Evolutionary conservation across 1,140 invertebrate species (phyloP), one percentile per base, ranked within the genome.

Genomic region (Lordiphosa mommai): DNA sequence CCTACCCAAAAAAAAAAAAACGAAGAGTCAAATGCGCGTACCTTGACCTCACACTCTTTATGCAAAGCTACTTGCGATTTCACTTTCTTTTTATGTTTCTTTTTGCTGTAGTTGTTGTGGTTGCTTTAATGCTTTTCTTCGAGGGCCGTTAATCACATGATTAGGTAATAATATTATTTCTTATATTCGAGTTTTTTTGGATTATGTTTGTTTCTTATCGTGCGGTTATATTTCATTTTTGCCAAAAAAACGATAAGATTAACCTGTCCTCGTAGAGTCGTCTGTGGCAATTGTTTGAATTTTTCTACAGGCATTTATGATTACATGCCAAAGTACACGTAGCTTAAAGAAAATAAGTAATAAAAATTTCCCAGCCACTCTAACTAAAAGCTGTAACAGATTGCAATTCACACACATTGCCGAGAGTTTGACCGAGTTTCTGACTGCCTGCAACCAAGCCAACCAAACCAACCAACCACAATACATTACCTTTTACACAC

Each of bases 91-190:
- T 71, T 49, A 17, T 57, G 59, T 13, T 29, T 43, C 20, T 43
- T 27, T 12, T 43, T 27, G 7, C 23, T 12, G 8, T 27, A 7
- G 17, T 6, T 10, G 20, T 29, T 38, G 9, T 38, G 16, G 2
- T 38, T 17, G 33, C 13, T 36, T 36, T 36, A 36, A 36, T 12
- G 33, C 6, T 10, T 27, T 27, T 27, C 23, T 27, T 27, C 23
- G 23, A 50, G 44, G 56, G 37, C 47, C 44, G 57, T 68, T 77
- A 76, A 79, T 72, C 67, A 84, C 74, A 43, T 70, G 63, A 64
- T 70, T 69, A 44, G 72, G 72, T 84, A 84, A 82, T 74, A 84
- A 29, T 41, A 40, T 32, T 41, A 40, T 52, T 7, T 14, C 4
- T 12, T 51, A 64, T 49, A 32, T 37, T 5, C 33, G 40, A 46